A percentile compares a stretch with the other conserved stretches of the same genome.
Evolutionary conservation across 2,113 vertebrate species (phyloP).

Genomic region (Setophaga coronata): DNA sequence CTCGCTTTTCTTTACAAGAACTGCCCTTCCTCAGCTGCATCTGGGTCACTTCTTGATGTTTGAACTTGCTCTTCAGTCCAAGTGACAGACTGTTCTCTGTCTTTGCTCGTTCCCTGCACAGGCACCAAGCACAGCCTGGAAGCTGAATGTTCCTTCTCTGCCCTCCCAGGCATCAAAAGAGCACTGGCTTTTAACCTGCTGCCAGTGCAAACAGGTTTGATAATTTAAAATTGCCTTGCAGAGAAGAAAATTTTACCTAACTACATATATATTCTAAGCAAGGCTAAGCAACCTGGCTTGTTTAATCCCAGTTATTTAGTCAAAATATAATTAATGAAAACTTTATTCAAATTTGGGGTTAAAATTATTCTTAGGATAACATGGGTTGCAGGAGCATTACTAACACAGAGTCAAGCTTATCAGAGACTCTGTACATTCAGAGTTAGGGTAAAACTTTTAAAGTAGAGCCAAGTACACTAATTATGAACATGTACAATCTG

Average conservation of each 20-base stretch:
- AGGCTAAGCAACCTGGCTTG: not conserved
- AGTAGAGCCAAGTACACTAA: not conserved
- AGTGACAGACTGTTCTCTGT: not conserved
- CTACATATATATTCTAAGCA: not conserved
- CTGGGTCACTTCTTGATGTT: not conserved
- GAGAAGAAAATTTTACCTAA: not conserved
- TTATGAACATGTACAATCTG: not conserved
- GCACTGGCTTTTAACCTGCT: not conserved
- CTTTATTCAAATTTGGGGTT: not conserved
- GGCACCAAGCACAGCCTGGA: not conserved
- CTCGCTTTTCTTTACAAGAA: not conserved
- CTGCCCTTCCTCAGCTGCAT: not conserved
- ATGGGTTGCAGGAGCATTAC: not conserved
- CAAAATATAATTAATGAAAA: not conserved
- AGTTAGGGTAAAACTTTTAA: not conserved
- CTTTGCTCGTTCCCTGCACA: not conserved
- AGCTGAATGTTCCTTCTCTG: not conserved
- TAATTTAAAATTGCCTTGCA: not conserved
- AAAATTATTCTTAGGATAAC: not conserved
- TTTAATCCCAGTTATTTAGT: not conserved
- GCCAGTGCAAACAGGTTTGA: not conserved
- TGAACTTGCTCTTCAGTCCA: not conserved
- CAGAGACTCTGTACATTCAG: not conserved
- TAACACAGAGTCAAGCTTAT: not conserved
- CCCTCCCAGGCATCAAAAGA: not conserved